Base-by-base conservation (phyloP, 2,113 vertebrate genomes). In the Acrocephalus kingi region DNA sequence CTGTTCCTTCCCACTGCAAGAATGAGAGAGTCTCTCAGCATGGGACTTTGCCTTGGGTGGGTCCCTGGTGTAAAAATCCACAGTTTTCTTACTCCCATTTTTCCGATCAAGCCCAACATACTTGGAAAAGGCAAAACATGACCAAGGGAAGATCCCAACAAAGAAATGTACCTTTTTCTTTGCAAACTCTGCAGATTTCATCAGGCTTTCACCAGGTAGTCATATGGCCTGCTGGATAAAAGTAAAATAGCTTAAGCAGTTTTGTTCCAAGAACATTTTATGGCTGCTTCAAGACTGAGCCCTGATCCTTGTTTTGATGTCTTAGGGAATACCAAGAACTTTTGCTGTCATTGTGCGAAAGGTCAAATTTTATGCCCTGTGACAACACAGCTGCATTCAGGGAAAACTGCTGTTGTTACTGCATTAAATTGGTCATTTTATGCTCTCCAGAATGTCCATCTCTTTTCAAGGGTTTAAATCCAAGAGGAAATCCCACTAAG, bases 401-500 rank as follows among this genome's bases (percentile, higher is more conserved):
- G 74, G 64, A 77, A 62, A 94, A 85, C 25, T 51, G 67, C 75
- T 73, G 51, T 5, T 95, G 31, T 89, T 93, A 84, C 10, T 94
- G 85, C 49, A 75, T 86, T 92, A 84, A 90, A 64, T 45, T 25
- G 37, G 74, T 78, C 51, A 35, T 74, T 72, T 86, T 67, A 78
- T 66, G 52, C 56, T 87, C 31, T 92, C 76, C 49, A 78, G 64
- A 96, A 95, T 79, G 73, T 64, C 56, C 37, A 62, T 75, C 45
- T 64, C 48, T 90, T 81, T 86, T 86, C 54, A 90, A 69, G 28
- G n/a, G 19, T 90, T 90, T 89, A 75, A 92, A 92, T 84, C 83
- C 69, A 86, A 79, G 37, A 84, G 75, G 64, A 86, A 92, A 94
- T 92, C 80, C 83, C 28, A 33, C 51, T 81, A 88, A 88, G 83